A percentile compares a stretch with the other conserved stretches of the same genome.
phyloP scores from a whole-genome alignment of 2,113 vertebrate species.

The human region DNA sequence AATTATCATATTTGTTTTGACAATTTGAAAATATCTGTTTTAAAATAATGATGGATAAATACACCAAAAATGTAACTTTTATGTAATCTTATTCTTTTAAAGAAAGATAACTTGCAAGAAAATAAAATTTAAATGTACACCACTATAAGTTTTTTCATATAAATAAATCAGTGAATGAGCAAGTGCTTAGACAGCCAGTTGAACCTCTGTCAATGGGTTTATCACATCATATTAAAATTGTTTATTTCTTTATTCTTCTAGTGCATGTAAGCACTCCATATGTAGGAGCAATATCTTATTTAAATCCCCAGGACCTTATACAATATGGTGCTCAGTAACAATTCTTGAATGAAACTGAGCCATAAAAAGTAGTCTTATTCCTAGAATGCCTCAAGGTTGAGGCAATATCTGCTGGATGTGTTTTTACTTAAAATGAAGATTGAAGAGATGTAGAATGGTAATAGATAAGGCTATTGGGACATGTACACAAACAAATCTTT shows the following conservation, averaged over 20 bases:
- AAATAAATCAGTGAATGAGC: not conserved
- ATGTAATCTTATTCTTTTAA: not conserved
- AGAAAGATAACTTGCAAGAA: not conserved
- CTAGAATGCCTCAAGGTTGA: not conserved
- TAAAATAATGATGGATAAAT: not conserved
- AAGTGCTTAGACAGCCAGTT: not conserved
- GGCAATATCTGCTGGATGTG: too few species aligned
- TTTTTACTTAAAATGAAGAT: not conserved
- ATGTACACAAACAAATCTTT: not conserved
- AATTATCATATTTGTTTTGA: constrained; percentile 6
- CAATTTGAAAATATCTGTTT: constrained; percentile 27
- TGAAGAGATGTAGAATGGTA: not conserved
- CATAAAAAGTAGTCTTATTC: not conserved
- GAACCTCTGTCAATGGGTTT: not conserved
- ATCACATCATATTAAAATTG: not conserved
- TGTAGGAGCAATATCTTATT: not conserved
- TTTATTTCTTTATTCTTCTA: not conserved
- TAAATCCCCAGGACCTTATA: not conserved
- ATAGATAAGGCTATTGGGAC: not conserved
- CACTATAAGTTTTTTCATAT: not conserved
- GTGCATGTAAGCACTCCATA: not conserved
- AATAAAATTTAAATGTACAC: not conserved
- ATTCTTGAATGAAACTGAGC: not conserved
- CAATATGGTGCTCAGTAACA: not conserved
- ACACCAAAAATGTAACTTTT: not conserved